Percentiles rank a stretch among this genome's conserved stretches.
Conservation (phyloP, 2,797 vertebrate species). For the Pelodytes ibericus region DNA sequence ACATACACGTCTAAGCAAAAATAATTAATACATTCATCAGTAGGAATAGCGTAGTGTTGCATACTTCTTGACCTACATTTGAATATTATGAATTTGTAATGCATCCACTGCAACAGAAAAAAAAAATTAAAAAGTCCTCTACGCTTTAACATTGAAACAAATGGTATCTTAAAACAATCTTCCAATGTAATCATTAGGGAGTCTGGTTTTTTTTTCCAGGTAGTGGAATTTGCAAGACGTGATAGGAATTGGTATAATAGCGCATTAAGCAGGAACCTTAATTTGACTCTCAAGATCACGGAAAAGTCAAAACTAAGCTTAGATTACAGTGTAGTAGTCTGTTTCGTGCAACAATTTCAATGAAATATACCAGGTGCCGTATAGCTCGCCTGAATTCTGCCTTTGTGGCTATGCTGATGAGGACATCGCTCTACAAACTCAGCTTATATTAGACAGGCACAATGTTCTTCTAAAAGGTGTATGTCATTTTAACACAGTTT, state of each 20-base stretch:
- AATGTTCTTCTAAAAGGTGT: constrained; percentile 65
- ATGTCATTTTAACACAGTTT: constrained; percentile 64
- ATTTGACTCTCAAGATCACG: constrained; percentile 17
- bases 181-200: too few species aligned
- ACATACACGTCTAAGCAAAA: neutral
- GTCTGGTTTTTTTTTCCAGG: too few species aligned
- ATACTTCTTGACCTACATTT: neutral
- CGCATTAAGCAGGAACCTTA: constrained; percentile 2
- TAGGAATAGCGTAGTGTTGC: neutral
- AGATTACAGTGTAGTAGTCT: constrained; percentile 13
- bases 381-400: constrained; percentile 28
- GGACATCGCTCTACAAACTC: constrained; percentile 41
- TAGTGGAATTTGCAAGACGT: too few species aligned
- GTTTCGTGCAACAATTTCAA: constrained; percentile 13
- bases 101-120: neutral
- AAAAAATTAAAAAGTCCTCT: too few species aligned
- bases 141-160: neutral
- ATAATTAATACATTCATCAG: neutral
- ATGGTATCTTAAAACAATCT: too few species aligned
- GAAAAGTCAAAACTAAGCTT: constrained; percentile 32
- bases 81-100: neutral
- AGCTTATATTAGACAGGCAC: constrained; percentile 38
- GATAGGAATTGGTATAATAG: neutral
- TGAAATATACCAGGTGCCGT: constrained; percentile 18
- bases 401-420: constrained; percentile 43